Conservation (phyloP, 2,797 vertebrate genomes). For the Microcaecilia unicolor region DNA sequence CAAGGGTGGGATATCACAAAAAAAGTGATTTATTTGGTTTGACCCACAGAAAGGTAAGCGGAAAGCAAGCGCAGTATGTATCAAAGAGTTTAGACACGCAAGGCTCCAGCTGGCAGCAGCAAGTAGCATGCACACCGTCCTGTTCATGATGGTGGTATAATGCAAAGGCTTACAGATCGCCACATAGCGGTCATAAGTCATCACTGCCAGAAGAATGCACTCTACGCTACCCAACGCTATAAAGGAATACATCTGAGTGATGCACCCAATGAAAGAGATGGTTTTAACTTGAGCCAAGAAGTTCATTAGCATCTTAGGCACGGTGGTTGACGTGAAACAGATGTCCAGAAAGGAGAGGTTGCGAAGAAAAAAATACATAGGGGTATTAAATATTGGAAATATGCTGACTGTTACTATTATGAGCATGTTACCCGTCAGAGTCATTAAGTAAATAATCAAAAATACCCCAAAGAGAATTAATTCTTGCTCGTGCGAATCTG, state of each 20-base stretch:
- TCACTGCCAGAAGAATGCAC: background rate
- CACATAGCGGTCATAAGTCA: slow-evolving; percentile 3
- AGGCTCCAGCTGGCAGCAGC: background rate
- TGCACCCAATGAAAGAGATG: background rate
- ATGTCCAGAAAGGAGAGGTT: background rate
- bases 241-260: background rate
- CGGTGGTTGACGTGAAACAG: background rate
- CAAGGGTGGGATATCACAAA: background rate
- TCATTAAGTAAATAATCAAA: background rate
- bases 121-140: background rate
- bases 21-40: background rate
- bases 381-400: slow-evolving; percentile 10
- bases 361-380: slow-evolving; percentile 11
- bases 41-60: background rate
- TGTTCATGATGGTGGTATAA: background rate
- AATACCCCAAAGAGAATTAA: background rate
- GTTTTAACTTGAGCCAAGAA: background rate
- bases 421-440: slow-evolving; percentile 9
- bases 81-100: background rate
- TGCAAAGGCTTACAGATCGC: slow-evolving; percentile 1
- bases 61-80: background rate
- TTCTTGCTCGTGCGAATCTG: background rate
- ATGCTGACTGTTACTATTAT: background rate
- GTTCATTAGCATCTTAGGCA: background rate
- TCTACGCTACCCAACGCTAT: background rate